Percentiles rank a stretch among this genome's conserved stretches.
phyloP scores from a whole-genome alignment of 1,140 invertebrate genomes.

The Tetraneura akinire region DNA sequence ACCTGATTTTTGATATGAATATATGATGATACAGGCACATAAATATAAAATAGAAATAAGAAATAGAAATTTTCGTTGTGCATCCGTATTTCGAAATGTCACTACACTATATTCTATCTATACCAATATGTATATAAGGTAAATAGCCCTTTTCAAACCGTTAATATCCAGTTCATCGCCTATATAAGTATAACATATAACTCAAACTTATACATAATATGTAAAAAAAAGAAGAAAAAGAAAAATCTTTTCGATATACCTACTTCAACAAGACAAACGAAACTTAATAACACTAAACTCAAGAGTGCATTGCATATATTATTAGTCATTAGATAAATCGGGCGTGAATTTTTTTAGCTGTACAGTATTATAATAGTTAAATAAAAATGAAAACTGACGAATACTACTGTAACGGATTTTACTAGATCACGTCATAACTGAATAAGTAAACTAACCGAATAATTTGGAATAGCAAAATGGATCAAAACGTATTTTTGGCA shows the following conservation, averaged over 20 bases:
- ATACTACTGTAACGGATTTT: slow-evolving; percentile 35
- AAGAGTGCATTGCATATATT: not conserved
- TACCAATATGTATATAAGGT: too few species aligned
- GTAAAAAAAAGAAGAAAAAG: too few species aligned
- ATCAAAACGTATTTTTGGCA: slow-evolving; percentile 26
- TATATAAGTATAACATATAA: not conserved
- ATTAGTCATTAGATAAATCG: not conserved
- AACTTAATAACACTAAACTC: not conserved
- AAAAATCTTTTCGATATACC: slow-evolving; percentile 4
- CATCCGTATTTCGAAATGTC: too few species aligned
- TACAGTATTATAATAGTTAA: not conserved
- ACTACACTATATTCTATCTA: too few species aligned
- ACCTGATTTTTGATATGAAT: too few species aligned
- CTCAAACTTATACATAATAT: not conserved
- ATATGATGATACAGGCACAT: too few species aligned
- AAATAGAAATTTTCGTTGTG: too few species aligned
- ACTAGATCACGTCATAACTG: slow-evolving; percentile 29
- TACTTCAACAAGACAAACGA: not conserved
- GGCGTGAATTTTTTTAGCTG: not conserved
- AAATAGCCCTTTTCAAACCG: too few species aligned
- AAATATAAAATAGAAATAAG: too few species aligned
- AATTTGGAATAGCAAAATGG: slow-evolving; percentile 27
- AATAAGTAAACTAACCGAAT: slow-evolving; percentile 31
- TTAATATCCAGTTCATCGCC: too few species aligned
- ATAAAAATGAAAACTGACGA: slow-evolving; percentile 11